Evolutionary conservation across 2,888 invertebrate species (phyloP).

Genomic region (Odontothrips loti): DNA sequence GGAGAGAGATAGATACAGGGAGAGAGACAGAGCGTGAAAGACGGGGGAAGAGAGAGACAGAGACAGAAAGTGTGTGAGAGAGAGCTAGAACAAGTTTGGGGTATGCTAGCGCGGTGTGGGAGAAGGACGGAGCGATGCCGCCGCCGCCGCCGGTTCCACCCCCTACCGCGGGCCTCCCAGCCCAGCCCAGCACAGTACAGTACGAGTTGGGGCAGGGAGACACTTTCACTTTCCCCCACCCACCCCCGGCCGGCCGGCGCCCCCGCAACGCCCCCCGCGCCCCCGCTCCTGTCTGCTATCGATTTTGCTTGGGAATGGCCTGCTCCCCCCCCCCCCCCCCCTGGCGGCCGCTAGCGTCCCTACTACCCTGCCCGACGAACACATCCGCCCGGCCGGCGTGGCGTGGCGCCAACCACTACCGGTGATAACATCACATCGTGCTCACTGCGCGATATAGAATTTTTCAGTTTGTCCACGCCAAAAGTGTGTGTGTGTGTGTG

Average conservation of each 20-base stretch:
- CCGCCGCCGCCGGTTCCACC: background rate
- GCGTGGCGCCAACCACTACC: too few species aligned
- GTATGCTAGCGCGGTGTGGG: background rate
- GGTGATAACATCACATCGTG: too few species aligned
- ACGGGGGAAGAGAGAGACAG: background rate
- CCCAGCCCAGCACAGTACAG: background rate
- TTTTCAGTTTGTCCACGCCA: too few species aligned
- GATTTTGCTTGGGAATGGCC: background rate
- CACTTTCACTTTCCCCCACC: background rate
- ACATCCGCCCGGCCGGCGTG: too few species aligned
- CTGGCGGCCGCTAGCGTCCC: background rate
- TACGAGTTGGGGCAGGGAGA: conserved; percentile 4
- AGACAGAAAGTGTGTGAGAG: conserved; percentile 3
- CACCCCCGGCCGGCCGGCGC: background rate
- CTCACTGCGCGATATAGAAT: too few species aligned
- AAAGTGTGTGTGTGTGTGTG: too few species aligned
- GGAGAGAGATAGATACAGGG: background rate
- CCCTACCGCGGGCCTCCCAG: background rate
- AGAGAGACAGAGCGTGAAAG: conserved; percentile 15
- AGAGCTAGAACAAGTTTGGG: background rate
- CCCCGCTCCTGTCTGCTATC: conserved; percentile 3
- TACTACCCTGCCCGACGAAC: background rate
- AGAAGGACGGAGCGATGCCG: background rate
- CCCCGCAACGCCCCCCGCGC: background rate
- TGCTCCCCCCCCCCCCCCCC: background rate